Evolutionary conservation across 1,140 invertebrate species (phyloP).

Genomic region (Maconellicoccus hirsutus): DNA sequence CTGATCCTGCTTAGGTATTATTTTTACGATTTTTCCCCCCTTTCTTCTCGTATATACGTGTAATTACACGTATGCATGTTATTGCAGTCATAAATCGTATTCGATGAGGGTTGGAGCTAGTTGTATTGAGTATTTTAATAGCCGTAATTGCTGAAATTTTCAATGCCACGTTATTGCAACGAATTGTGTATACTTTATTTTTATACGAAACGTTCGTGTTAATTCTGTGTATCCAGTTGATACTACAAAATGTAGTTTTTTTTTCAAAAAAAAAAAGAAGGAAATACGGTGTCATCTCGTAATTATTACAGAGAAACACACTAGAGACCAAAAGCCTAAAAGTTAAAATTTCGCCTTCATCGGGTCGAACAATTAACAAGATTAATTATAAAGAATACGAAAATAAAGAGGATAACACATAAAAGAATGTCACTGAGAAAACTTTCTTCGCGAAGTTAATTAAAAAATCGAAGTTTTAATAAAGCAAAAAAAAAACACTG

Average conservation of each 20-base stretch:
- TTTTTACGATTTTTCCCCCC: background rate
- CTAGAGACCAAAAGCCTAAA: background rate
- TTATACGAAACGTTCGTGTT: no score
- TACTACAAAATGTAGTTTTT: no score
- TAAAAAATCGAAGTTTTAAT: background rate
- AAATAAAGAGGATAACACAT: background rate
- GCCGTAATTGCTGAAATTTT: no score
- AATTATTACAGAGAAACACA: no score
- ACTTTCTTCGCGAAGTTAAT: background rate
- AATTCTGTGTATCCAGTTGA: no score
- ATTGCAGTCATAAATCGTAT: background rate
- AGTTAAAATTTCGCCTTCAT: background rate
- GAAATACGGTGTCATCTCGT: no score
- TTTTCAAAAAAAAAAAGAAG: no score
- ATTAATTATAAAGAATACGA: background rate
- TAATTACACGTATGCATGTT: background rate
- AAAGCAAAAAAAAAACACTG: background rate
- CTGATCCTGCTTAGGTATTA: background rate
- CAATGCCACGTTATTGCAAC: no score
- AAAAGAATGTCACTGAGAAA: background rate
- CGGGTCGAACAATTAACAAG: background rate
- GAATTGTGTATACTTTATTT: no score
- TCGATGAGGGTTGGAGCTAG: background rate
- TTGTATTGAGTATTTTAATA: no score
- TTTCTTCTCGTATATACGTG: background rate